Evolutionary conservation across 2,797 vertebrate genomes (phyloP).

Genomic region (Gastrophryne carolinensis): DNA sequence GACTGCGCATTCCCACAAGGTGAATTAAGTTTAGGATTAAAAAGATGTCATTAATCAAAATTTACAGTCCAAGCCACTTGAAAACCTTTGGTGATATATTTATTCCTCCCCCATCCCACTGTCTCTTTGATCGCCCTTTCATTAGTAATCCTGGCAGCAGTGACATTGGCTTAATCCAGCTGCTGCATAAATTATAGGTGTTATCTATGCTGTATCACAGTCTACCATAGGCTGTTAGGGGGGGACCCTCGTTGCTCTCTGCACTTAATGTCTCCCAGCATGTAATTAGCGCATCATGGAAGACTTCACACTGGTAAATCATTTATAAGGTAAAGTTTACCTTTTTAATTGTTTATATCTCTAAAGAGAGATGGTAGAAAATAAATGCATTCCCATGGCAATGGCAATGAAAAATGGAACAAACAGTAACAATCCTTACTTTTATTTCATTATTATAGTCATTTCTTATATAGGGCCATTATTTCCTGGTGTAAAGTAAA

Average conservation of each 20-base stretch:
- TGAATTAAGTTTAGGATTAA: conserved; percentile 65
- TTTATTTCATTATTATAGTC: no score
- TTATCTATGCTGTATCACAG: conserved; percentile 59
- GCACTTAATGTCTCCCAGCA: conserved; percentile 44
- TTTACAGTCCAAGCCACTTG: conserved; percentile 64
- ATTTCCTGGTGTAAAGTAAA: no score
- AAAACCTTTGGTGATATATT: conserved; percentile 58
- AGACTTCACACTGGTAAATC: conserved; percentile 7
- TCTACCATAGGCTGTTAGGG: conserved; percentile 46
- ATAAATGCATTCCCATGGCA: neutral
- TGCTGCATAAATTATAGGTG: conserved; percentile 57
- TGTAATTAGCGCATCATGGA: conserved; percentile 37
- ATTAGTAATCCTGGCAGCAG: conserved; percentile 61
- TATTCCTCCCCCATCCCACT: conserved; percentile 57
- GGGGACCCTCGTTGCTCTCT: conserved; percentile 38
- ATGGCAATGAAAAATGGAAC: no score
- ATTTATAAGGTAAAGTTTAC: neutral
- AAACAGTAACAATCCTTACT: no score
- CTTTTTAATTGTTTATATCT: neutral
- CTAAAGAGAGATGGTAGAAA: neutral
- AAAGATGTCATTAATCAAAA: conserved; percentile 62
- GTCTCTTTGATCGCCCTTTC: conserved; percentile 60
- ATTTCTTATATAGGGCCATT: no score
- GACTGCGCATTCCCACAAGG: conserved; percentile 56
- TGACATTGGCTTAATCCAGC: conserved; percentile 51